A percentile compares a stretch with the other conserved stretches of the same genome.
Conservation (phyloP, 2,113 vertebrate species). For the Pomatostomus ruficeps region DNA sequence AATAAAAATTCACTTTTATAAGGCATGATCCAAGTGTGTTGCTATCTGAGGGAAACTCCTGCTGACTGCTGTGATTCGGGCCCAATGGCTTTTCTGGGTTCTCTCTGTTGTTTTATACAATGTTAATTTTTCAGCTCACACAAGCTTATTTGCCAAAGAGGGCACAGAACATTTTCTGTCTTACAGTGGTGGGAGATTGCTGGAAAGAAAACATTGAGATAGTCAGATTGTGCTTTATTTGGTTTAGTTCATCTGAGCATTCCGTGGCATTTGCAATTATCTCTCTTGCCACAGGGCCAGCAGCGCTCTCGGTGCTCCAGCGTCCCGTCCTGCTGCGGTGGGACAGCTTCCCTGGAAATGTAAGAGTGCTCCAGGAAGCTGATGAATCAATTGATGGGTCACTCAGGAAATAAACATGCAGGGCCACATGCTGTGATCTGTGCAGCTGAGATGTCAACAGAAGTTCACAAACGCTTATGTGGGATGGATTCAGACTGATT, state of each 20-base stretch:
- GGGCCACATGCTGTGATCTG: neutral
- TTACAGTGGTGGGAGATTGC: neutral
- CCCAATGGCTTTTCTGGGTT: neutral
- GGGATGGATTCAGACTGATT: neutral
- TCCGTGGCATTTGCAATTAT: neutral
- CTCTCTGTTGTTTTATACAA: neutral
- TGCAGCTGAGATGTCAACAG: neutral
- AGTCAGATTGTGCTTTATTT: neutral
- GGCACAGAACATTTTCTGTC: neutral
- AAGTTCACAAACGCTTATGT: neutral
- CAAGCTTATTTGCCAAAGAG: neutral
- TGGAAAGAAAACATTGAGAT: neutral
- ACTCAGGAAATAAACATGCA: neutral
- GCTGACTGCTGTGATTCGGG: neutral
- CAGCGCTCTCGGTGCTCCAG: neutral
- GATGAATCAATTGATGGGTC: neutral
- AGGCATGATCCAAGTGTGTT: neutral
- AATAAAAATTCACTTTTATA: slow-evolving; percentile 13
- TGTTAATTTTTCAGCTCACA: neutral
- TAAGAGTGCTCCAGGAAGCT: neutral
- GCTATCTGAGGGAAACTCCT: neutral
- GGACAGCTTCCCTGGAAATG: neutral
- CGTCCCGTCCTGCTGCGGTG: neutral
- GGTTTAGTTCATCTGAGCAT: neutral
- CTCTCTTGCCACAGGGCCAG: neutral